Evolutionary conservation across 2,113 vertebrate genomes (phyloP), one percentile per base, ranked within the genome.

Genomic region (Willisornis vidua): DNA sequence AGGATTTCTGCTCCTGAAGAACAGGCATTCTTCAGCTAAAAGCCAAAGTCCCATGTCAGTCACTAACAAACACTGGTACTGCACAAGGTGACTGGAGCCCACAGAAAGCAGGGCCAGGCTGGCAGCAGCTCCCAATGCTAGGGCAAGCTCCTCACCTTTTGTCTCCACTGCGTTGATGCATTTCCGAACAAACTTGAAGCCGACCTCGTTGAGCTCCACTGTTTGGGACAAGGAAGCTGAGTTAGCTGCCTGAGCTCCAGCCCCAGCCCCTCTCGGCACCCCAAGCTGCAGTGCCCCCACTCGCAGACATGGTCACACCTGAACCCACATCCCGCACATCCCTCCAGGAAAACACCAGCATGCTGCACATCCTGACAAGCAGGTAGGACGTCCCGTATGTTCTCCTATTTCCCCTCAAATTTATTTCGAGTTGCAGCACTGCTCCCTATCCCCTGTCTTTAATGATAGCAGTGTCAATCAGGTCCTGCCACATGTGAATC

Each of bases 171-270:
- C 98, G 79, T 99, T 99, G 97, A 99, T 99, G 98, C 99, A 99
- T 92, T 98, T 99, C 85, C 98, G 97, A 59, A 99, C 99, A 93
- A 99, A 99, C 97, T 99, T 99, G 97, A 99, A 99, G 85, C 99
- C 99, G 6, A 98, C 97, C 95, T 99, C 99, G 65, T 99, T 99
- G 95, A 99, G 97, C 80, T 99, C 99, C 99, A 99, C 99, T 99
- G 96, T 90, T 75, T 83, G 31, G 70, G 77, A 81, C 3, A 96
- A 97, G 83, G 81, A 89, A 94, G 35, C 2, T 8, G 16, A 26
- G 24, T 97, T 79, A 97, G 86, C 59, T 41, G 25, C 33, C 45
- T 8, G 46, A 5, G 1, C 9, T 20, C 45, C 46, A 19, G 2
- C 3, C 14, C 46, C 41, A 23, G n/a, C 15, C 13, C 19, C 68